Evolutionary conservation across 2,888 invertebrate species (phyloP).

Genomic region (Cheilosia urbana): DNA sequence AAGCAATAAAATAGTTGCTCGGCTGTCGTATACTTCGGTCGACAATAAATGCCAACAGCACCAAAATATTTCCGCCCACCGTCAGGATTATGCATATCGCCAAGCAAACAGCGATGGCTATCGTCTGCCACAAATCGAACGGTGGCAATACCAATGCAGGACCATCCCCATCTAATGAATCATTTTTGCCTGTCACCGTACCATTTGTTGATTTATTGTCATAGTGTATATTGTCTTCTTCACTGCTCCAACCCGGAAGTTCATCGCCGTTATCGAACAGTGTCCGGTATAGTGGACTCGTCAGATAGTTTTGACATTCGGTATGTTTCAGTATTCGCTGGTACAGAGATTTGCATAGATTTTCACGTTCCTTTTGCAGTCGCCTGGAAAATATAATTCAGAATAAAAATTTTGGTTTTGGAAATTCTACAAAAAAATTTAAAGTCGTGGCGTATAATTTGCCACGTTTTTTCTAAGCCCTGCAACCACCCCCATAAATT

Average conservation of each 20-base stretch:
- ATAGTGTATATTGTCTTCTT: conserved; percentile 79
- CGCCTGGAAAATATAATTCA: conserved; percentile 85
- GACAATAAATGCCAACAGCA: conserved; percentile 96
- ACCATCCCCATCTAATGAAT: conserved; percentile 77
- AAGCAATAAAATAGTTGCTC: conserved; percentile 99
- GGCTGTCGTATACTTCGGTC: conserved; percentile 97
- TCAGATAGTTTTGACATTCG: conserved; percentile 86
- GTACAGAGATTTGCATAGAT: conserved; percentile 88
- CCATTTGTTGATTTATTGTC: conserved; percentile 79
- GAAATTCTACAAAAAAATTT: no score
- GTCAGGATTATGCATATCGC: conserved; percentile 95
- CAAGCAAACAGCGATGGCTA: conserved; percentile 93
- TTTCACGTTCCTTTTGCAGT: conserved; percentile 89
- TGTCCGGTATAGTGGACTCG: conserved; percentile 82
- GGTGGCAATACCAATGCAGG: conserved; percentile 89
- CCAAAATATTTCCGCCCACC: conserved; percentile 97
- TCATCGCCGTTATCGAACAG: conserved; percentile 83
- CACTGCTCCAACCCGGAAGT: conserved; percentile 80
- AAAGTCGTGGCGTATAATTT: no score
- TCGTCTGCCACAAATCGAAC: conserved; percentile 95
- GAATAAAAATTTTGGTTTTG: background rate
- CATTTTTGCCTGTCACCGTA: conserved; percentile 77
- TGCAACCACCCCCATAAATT: no score
- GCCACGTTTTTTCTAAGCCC: no score
- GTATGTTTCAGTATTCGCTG: conserved; percentile 86